Evolutionary conservation across 2,888 invertebrate species (phyloP).

Genomic region (Sipunculus nudus): DNA sequence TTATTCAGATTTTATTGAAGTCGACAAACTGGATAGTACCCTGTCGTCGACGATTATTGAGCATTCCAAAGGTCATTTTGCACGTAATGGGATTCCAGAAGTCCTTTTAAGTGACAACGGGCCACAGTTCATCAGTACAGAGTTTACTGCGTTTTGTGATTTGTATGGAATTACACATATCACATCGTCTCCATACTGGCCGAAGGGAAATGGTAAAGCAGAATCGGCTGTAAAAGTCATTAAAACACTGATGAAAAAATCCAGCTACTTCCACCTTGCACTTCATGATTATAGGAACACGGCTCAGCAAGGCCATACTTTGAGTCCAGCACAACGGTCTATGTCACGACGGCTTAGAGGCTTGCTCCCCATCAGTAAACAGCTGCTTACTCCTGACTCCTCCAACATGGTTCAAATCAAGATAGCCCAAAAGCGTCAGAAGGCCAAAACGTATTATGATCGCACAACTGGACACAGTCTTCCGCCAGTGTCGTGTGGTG

Average conservation of each 20-base stretch:
- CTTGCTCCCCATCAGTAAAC: too few relatives aligned
- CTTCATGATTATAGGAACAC: slow-evolving; percentile 10
- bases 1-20: slow-evolving; percentile 7
- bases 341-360: neutral
- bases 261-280: neutral
- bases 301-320: slow-evolving; percentile 6
- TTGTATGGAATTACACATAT: slow-evolving; percentile 7
- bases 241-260: neutral
- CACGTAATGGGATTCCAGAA: slow-evolving; percentile 1
- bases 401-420: too few relatives aligned
- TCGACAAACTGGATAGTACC: slow-evolving; percentile 2
- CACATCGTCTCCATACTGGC: slow-evolving; percentile 8
- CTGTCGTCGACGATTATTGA: slow-evolving; percentile 1
- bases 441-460: too few relatives aligned
- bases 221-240: neutral
- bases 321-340: slow-evolving; percentile 9
- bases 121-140: neutral
- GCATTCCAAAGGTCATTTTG: slow-evolving; percentile 7
- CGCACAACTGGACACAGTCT: too few relatives aligned
- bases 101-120: neutral
- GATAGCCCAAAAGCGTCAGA: too few relatives aligned
- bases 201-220: slow-evolving; percentile 12
- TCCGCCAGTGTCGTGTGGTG: too few relatives aligned
- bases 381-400: too few relatives aligned
- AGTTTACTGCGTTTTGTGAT: neutral